A percentile compares a stretch with the other conserved stretches of the same genome.
Conservation (phyloP, 2,113 vertebrate species). For the Rhynchomys soricoides region DNA sequence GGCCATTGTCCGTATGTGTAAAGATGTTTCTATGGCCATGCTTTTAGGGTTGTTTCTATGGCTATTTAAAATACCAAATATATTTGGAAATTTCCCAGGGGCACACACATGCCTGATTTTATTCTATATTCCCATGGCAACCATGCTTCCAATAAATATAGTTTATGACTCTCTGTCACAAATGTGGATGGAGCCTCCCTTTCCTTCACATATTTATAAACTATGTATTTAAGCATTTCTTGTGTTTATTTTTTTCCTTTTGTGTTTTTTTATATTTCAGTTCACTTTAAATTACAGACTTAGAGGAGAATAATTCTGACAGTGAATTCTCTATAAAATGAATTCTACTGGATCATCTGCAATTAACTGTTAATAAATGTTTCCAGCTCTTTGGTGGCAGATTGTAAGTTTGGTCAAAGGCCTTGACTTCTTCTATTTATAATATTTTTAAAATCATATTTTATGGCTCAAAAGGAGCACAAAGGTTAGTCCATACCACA, state of each 20-base stretch:
- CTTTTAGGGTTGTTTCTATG: conserved; percentile 50
- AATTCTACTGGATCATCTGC: neutral
- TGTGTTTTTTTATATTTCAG: conserved; percentile 50
- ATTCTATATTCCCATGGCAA: conserved; percentile 69
- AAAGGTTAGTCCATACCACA: neutral
- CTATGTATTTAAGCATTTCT: conserved; percentile 27
- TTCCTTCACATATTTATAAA: conserved; percentile 57
- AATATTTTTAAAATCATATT: conserved; percentile 21
- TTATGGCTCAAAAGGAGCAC: neutral
- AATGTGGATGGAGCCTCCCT: conserved; percentile 19
- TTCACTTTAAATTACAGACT: conserved; percentile 44
- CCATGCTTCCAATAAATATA: conserved; percentile 61
- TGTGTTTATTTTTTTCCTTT: conserved; percentile 35
- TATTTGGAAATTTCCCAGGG: conserved; percentile 67
- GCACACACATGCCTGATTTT: conserved; percentile 54
- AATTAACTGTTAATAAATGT: conserved; percentile 60
- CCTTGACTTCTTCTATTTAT: neutral
- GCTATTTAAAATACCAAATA: conserved; percentile 68
- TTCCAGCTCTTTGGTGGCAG: neutral
- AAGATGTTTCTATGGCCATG: conserved; percentile 44
- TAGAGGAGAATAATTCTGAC: conserved; percentile 24
- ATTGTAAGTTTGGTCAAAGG: conserved; percentile 5
- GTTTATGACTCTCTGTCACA: conserved; percentile 53
- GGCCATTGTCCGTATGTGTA: conserved; percentile 12
- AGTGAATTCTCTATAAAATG: conserved; percentile 41